Base-by-base conservation (phyloP, 2,888 invertebrate genomes). In the Zaprionus lineosus region DNA sequence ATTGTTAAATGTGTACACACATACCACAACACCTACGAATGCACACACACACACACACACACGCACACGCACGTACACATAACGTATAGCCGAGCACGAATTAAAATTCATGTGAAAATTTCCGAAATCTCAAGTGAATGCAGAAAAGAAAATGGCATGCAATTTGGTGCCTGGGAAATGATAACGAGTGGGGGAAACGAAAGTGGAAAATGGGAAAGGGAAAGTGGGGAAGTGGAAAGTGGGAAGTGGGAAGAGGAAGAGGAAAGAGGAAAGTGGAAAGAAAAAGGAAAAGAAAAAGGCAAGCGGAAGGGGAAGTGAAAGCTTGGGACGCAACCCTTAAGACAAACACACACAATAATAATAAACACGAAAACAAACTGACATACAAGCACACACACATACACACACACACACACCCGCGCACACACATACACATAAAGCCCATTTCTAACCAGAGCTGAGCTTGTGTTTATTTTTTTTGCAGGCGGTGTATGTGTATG, bases 31-130 rank as follows among this genome's bases (percentile, higher is more conserved):
- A 33, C 9, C n/a, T n/a, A n/a, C n/a, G n/a, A n/a, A n/a, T n/a
- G n/a, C 37, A 53, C 8, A 14, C 7, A 44, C 36, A 36, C 19
- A 47, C 28, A 24, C 2, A 24, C 12, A 11, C 37, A 53, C n/a
- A 19, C 5, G 36, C 36, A 36, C 21, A 47, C 28, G 28, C 19
- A 44, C 18, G 51, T 11, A 31, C 31, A 40, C 36, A 70, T 37
- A 29, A 31, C 24, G n/a, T 6, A 24, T 3, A n/a, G 24, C 39
- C n/a, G n/a, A n/a, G 19, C 28, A 34, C 9, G n/a, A 50, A 39
- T 47, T 55, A 51, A 61, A 68, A 76, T 71, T 68, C 43, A 56
- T 43, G 53, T 56, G 44, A 63, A 79, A 67, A 76, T 67, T 60
- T 33, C 33, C 16, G 46, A 67, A 75, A 70, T 76, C 67, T 62